These are phyloP conservation scores for Rhynchotus rufescens DNA, from an alignment of 2,797 vertebrate species.

Conservation along the genomic window DNA sequence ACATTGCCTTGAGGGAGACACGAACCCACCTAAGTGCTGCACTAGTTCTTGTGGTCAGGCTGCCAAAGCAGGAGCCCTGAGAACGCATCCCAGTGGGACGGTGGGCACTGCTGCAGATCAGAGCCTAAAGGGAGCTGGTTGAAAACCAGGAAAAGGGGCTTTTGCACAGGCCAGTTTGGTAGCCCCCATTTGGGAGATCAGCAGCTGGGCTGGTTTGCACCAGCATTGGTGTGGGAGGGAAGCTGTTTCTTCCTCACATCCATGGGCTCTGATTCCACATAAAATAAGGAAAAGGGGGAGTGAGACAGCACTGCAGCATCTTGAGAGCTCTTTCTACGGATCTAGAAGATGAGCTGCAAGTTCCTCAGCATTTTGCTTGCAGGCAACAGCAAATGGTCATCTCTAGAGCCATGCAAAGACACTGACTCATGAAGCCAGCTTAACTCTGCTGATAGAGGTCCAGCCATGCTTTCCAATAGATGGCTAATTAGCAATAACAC, in stretches of 20 bases:
- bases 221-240: background rate
- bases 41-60: background rate
- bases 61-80: background rate
- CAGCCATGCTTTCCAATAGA: background rate
- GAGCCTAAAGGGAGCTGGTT: background rate
- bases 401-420: background rate
- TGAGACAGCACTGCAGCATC: slow-evolving; percentile 20
- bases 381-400: slow-evolving; percentile 9
- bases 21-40: background rate
- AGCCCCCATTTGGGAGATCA: background rate
- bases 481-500: slow-evolving; percentile 33
- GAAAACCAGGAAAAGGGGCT: background rate
- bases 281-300: slow-evolving; percentile 16
- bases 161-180: background rate
- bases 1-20: background rate
- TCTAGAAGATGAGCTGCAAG: background rate
- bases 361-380: background rate
- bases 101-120: background rate
- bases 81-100: background rate
- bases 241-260: background rate
- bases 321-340: slow-evolving; percentile 17
- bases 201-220: background rate
- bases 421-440: background rate
- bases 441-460: background rate
- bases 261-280: slow-evolving; percentile 2